Evolutionary conservation across 2,113 vertebrate species (phyloP).

Genomic region (Ellobius talpinus): DNA sequence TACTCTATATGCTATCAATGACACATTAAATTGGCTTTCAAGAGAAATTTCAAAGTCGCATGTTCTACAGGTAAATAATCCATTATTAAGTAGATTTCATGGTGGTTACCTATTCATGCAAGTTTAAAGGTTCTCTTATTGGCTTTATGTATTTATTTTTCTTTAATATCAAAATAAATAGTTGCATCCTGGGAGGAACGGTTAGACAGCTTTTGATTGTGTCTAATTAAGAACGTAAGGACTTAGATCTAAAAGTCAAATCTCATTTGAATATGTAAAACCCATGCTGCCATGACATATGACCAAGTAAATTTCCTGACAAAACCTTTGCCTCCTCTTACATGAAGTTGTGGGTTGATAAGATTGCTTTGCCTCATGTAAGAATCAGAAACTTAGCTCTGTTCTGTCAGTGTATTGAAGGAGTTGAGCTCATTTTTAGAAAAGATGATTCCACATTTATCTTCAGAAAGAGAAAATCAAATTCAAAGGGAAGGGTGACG

Average conservation of each 20-base stretch:
- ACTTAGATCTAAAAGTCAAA: not conserved
- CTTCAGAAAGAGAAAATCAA: not conserved
- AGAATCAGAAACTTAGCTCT: not conserved
- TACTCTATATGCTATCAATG: no score
- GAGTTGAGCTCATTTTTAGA: not conserved
- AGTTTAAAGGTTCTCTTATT: not conserved
- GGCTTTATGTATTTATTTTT: not conserved
- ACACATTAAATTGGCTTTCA: not conserved
- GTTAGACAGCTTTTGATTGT: not conserved
- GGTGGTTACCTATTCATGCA: rapidly evolving
- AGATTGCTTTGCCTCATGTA: not conserved
- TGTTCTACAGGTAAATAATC: not conserved
- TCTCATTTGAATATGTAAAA: not conserved
- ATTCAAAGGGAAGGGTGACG: not conserved
- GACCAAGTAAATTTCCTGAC: not conserved
- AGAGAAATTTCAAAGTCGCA: conserved; percentile 15
- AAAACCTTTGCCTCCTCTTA: not conserved
- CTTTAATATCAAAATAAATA: conserved; percentile 29
- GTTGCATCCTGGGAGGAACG: not conserved
- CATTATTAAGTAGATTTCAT: not conserved
- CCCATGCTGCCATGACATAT: not conserved
- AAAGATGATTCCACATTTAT: not conserved
- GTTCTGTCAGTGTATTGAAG: not conserved
- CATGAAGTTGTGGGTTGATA: not conserved
- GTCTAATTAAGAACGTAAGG: not conserved